These are phyloP conservation scores for Mirounga angustirostris DNA, from an alignment of 2,113 vertebrate genomes.

Conservation along the genomic window DNA sequence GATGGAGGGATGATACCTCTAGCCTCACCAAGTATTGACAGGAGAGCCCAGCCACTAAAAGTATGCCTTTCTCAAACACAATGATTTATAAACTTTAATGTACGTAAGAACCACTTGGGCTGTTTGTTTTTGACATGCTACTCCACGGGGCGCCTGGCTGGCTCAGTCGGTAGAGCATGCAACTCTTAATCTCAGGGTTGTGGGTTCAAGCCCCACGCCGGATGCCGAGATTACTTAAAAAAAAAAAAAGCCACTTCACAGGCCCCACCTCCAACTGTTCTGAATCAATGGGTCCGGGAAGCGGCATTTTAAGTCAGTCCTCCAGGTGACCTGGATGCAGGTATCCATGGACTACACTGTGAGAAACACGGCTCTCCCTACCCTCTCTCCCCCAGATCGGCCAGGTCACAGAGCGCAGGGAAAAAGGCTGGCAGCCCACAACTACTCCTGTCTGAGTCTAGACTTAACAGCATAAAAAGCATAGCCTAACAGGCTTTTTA, in stretches of 20 bases:
- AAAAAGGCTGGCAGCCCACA: not conserved
- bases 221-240: not conserved
- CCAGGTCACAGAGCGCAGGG: not conserved
- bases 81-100: not conserved
- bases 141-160: not conserved
- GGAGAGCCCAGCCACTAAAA: not conserved
- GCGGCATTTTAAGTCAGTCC: not conserved
- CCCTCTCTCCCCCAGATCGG: not conserved
- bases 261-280: not conserved
- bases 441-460: not conserved
- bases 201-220: not conserved
- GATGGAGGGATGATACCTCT: not conserved
- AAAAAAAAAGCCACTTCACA: not conserved
- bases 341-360: not conserved
- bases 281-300: not conserved
- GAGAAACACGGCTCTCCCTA: not conserved
- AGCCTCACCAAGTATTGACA: not conserved
- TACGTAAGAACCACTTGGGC: not conserved
- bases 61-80: not conserved
- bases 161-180: not conserved
- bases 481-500: not conserved
- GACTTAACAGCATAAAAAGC: not conserved
- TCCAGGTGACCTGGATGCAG: not conserved
- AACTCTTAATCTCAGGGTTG: not conserved
- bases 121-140: constrained; percentile 42